Evolutionary conservation across 2,113 vertebrate genomes (phyloP), one percentile per base, ranked within the genome.

Genomic region (Tragelaphus buxtoni): DNA sequence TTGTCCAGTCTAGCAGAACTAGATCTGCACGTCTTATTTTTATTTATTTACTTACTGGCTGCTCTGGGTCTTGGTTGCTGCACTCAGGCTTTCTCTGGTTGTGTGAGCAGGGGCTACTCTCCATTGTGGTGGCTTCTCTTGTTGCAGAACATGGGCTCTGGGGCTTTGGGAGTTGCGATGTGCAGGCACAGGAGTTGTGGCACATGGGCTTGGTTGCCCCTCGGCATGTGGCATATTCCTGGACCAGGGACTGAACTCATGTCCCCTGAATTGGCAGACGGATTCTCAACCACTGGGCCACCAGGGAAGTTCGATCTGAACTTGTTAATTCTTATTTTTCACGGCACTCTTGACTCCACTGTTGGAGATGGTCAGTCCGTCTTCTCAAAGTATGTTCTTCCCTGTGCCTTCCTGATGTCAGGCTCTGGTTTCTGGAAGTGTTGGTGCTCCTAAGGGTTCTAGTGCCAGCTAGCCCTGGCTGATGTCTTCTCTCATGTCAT

Each of bases 71-170:
- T 74, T 42, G 35, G 69, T 13, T 42, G 69, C 69, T 26, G 11
- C 35, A 6, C 11, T 24, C 3, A 4, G 39, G 69, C 69, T 26
- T 26, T 74, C 69, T 26, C 69, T 12, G 5, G 22, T 6, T 39
- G 69, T 26, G 35, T 2, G 69, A 26, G 69, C 69, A 26, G 69
- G 20, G 69, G 35, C 69, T 74, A 0, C 35, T 26, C 35, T 26
- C 26, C 1, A 0, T 26, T 42, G 22, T 22, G 65, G n/a, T 20
- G n/a, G 65, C n/a, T 11, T 22, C 17, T 69, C n/a, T n/a, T 3
- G 9, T 11, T 35, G 18, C 2, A 0, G n/a, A 20, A 18, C 65
- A 26, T 10, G 0, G 69, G 22, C n/a, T 12, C 65, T 22, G 9
- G 18, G 65, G n/a, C 65, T 42, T 42, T 22, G 0, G 69, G 35